These are phyloP conservation scores for Euzetes globulus DNA, from an alignment of 2,888 invertebrate genomes.

Conservation along the genomic window DNA sequence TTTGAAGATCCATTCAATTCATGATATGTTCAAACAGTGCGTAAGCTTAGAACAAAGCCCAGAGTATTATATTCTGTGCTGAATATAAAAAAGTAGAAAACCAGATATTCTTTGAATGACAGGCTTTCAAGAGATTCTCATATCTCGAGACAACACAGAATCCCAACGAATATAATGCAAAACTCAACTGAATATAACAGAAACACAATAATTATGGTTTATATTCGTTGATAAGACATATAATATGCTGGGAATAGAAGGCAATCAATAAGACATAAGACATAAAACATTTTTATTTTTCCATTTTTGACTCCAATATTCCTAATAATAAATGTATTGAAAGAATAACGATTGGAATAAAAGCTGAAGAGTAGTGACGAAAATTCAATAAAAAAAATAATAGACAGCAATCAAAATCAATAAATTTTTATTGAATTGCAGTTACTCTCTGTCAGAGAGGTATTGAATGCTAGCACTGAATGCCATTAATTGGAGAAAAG, in stretches of 20 bases:
- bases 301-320: no score
- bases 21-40: not conserved
- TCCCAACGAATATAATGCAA: no score
- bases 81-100: not conserved
- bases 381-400: not conserved
- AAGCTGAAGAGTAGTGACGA: not conserved
- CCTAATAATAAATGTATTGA: no score
- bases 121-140: not conserved
- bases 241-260: no score
- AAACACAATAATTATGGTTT: no score
- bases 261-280: no score
- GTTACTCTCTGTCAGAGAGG: not conserved
- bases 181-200: no score
- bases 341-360: not conserved
- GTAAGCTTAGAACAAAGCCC: not conserved
- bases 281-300: no score
- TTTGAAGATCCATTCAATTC: not conserved
- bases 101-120: not conserved
- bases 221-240: no score
- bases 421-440: conserved; percentile 5
- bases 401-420: not conserved
- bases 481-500: conserved; percentile 10
- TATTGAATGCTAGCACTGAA: not conserved
- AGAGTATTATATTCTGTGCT: not conserved
- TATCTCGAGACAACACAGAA: not conserved